Evolutionary conservation across 2,888 invertebrate species (phyloP).

Genomic region (Lasioglossum lativentre): DNA sequence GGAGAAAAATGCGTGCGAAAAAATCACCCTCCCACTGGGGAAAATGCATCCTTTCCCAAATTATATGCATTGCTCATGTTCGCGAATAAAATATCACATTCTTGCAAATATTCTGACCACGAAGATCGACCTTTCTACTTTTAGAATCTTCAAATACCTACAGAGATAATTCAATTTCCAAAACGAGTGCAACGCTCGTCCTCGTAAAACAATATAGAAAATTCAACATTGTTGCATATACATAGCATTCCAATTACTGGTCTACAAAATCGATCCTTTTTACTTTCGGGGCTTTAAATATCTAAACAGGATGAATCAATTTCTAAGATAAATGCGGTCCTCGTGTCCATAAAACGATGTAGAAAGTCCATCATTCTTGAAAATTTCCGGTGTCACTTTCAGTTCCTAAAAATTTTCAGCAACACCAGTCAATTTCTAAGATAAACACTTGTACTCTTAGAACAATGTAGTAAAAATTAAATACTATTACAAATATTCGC

Average conservation of each 20-base stretch:
- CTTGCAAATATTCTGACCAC: not conserved
- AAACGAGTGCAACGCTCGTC: not conserved
- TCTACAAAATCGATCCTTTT: not conserved
- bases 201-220: not conserved
- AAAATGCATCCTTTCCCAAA: too few relatives aligned
- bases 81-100: not conserved
- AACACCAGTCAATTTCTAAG: not conserved
- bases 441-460: not conserved
- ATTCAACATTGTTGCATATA: not conserved
- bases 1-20: not conserved
- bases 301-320: not conserved
- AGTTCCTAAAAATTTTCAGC: not conserved
- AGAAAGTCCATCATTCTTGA: not conserved
- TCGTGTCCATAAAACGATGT: not conserved
- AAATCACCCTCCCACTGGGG: not conserved
- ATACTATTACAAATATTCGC: not conserved
- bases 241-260: not conserved
- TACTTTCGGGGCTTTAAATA: not conserved
- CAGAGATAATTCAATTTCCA: not conserved
- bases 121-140: not conserved
- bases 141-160: not conserved
- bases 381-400: not conserved
- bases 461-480: not conserved
- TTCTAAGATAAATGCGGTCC: not conserved
- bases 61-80: too few relatives aligned